These are phyloP conservation scores for Apodemia zela DNA, from an alignment of 2,888 invertebrate genomes.

Conservation along the genomic window DNA sequence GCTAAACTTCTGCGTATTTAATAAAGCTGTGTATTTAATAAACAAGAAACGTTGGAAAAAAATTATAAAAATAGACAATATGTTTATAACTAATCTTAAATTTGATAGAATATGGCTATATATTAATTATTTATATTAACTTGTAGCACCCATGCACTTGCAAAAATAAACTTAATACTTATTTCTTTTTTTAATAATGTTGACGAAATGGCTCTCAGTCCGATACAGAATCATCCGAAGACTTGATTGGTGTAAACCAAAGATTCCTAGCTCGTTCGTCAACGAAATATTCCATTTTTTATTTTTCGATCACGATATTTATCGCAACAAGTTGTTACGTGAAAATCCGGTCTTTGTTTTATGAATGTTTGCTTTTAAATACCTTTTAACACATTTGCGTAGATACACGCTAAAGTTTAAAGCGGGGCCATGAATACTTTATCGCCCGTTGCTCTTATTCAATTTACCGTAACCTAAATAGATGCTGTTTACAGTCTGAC, in stretches of 20 bases:
- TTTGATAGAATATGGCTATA: too few species aligned
- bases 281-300: not conserved
- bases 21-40: too few species aligned
- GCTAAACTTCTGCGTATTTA: too few species aligned
- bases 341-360: conserved; percentile 1
- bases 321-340: not conserved
- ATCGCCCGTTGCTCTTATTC: conserved; percentile 13
- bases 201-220: not conserved
- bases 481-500: conserved; percentile 12
- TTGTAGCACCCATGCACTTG: too few species aligned
- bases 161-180: too few species aligned
- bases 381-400: conserved; percentile 9
- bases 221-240: not conserved
- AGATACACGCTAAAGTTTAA: not conserved
- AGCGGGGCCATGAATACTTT: conserved; percentile 4
- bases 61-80: too few species aligned
- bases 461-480: conserved; percentile 14
- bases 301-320: conserved; percentile 2
- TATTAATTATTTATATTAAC: too few species aligned
- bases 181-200: too few species aligned
- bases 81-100: too few species aligned
- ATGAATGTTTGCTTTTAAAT: conserved; percentile 7
- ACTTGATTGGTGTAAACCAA: not conserved
- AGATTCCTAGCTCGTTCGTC: not conserved
- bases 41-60: too few species aligned